Conservation (phyloP, 2,888 invertebrate species). For the Pseudococcus jackbeardsleyi region DNA sequence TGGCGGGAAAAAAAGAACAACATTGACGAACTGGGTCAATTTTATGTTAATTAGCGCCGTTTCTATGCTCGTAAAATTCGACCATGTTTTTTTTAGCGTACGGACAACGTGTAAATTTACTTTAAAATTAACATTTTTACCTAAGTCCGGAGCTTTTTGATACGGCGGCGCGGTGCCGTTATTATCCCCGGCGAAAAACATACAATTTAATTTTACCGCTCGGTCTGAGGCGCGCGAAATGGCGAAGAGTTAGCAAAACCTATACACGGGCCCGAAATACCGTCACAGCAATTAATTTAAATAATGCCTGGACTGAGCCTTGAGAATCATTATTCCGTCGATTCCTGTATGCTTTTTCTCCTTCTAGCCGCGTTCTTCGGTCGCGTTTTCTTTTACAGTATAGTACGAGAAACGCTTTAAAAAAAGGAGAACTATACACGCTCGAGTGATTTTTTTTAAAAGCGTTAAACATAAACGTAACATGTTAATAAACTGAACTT, state of each 20-base stretch:
- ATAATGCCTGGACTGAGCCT: constrained; percentile 34
- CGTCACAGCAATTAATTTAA: constrained; percentile 36
- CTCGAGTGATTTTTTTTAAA: constrained; percentile 35
- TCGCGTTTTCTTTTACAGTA: neutral
- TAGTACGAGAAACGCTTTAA: neutral
- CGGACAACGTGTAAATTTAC: constrained; percentile 34
- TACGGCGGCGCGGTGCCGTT: neutral
- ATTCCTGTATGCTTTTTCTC: neutral
- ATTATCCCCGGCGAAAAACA: neutral
- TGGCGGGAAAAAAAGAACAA: constrained; percentile 1
- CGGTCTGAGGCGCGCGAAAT: neutral
- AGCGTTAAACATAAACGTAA: constrained; percentile 42
- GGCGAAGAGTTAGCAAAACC: neutral
- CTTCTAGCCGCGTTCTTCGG: neutral
- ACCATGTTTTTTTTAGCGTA: constrained; percentile 11
- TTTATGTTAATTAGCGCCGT: constrained; percentile 50
- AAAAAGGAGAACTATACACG: constrained; percentile 25
- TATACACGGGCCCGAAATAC: constrained; percentile 23
- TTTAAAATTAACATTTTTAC: constrained; percentile 37
- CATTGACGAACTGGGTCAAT: constrained; percentile 45
- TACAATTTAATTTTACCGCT: constrained; percentile 46
- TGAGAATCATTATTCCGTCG: constrained; percentile 41
- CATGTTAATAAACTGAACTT: constrained; percentile 40
- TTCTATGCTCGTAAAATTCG: constrained; percentile 40
- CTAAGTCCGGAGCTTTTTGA: neutral